Conservation (phyloP, 2,888 invertebrate genomes). For the Parnassius orleans region DNA sequence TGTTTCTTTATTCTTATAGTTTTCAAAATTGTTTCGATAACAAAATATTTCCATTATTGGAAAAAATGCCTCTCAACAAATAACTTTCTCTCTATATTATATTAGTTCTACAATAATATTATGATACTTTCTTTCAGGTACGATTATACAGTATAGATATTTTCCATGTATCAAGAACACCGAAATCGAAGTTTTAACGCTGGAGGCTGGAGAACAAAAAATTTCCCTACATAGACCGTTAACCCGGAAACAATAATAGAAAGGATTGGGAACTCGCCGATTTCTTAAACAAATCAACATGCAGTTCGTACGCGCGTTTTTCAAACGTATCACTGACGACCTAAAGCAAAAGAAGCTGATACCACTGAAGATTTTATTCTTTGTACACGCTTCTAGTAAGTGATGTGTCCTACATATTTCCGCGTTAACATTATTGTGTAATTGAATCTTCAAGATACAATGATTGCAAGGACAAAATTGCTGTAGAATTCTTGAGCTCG, state of each 20-base stretch:
- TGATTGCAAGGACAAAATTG: conserved; percentile 17
- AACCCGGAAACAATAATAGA: conserved; percentile 17
- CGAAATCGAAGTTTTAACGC: conserved; percentile 46
- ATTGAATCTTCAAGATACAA: conserved; percentile 18
- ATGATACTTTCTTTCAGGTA: conserved; percentile 49
- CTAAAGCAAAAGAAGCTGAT: conserved; percentile 86
- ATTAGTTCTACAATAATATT: too few relatives aligned
- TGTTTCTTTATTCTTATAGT: too few relatives aligned
- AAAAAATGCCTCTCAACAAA: too few relatives aligned
- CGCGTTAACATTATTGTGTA: conserved; percentile 11
- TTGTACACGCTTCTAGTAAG: conserved; percentile 90
- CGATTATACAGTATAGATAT: conserved; percentile 33
- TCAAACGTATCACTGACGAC: conserved; percentile 84
- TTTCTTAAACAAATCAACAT: conserved; percentile 54
- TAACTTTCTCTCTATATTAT: too few relatives aligned
- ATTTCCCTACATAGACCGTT: conserved; percentile 56
- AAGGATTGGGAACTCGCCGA: conserved; percentile 5
- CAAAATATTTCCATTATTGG: too few relatives aligned
- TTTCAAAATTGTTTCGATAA: too few relatives aligned
- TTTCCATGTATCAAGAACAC: conserved; percentile 66
- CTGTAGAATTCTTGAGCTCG: conserved; percentile 4
- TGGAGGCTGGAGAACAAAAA: conserved; percentile 54
- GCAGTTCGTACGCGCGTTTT: conserved; percentile 83
- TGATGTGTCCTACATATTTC: conserved; percentile 37
- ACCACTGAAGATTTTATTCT: conserved; percentile 87